phyloP scores from a whole-genome alignment of 1,140 invertebrate genomes.

The Cyrtorhinus lividipennis region DNA sequence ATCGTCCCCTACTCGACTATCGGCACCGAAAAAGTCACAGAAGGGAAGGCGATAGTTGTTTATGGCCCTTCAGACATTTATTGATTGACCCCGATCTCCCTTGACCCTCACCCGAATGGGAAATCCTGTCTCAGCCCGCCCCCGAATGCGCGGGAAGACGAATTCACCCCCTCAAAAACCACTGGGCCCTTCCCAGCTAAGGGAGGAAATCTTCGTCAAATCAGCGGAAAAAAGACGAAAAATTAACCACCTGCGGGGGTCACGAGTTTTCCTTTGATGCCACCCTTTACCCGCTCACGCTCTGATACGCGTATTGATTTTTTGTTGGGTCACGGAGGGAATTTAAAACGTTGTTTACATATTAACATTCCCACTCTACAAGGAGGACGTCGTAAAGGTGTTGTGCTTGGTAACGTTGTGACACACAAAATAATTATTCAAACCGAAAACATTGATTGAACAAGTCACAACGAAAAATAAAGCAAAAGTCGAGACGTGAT shows the following conservation, averaged over 20 bases:
- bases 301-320: neutral
- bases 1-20: neutral
- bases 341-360: neutral
- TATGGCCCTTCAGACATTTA: constrained; percentile 12
- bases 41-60: constrained; percentile 45
- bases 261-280: neutral
- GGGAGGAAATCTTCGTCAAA: no score
- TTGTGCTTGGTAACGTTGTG: neutral
- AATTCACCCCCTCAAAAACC: no score
- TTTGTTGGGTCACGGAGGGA: neutral
- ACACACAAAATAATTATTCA: neutral
- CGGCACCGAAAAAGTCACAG: constrained; percentile 33
- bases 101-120: constrained; percentile 3
- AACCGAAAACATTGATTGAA: neutral
- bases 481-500: neutral
- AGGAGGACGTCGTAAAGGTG: neutral
- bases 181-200: no score
- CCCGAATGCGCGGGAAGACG: no score
- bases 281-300: neutral
- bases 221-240: no score
- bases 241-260: no score
- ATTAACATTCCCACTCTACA: neutral
- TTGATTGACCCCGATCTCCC: constrained; percentile 12
- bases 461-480: neutral
- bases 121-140: no score